phyloP scores from a whole-genome alignment of 2,113 vertebrate genomes.

The Rhinoptilus africanus region DNA sequence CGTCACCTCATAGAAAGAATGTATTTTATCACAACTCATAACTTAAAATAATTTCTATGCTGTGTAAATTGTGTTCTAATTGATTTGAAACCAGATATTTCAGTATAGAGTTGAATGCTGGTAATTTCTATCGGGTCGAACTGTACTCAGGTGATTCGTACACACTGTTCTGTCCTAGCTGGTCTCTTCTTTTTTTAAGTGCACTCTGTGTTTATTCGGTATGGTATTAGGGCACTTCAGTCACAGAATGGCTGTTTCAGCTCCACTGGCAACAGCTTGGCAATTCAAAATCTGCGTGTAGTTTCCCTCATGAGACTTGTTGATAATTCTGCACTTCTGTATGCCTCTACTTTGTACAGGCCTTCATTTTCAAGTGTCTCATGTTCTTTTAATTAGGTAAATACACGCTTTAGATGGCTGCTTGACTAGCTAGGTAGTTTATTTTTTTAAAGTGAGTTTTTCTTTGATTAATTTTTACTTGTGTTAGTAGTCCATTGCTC shows the following conservation, averaged over 20 bases:
- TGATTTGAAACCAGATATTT: neutral
- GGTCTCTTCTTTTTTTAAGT: neutral
- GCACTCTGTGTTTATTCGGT: neutral
- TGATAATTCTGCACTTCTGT: neutral
- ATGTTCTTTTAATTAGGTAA: neutral
- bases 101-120: neutral
- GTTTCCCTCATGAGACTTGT: neutral
- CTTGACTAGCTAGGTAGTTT: neutral
- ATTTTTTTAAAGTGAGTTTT: neutral
- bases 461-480: neutral
- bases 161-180: neutral
- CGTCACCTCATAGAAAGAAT: neutral
- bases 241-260: neutral
- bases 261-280: neutral
- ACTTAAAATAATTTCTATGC: neutral
- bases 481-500: neutral
- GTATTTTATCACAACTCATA: neutral
- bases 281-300: neutral
- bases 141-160: neutral
- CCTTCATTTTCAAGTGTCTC: neutral
- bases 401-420: neutral
- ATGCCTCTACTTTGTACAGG: neutral
- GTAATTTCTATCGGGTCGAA: neutral
- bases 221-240: neutral
- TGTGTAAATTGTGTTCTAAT: neutral